Conservation (phyloP, 2,113 vertebrate genomes). For the Melanerpes formicivorus region DNA sequence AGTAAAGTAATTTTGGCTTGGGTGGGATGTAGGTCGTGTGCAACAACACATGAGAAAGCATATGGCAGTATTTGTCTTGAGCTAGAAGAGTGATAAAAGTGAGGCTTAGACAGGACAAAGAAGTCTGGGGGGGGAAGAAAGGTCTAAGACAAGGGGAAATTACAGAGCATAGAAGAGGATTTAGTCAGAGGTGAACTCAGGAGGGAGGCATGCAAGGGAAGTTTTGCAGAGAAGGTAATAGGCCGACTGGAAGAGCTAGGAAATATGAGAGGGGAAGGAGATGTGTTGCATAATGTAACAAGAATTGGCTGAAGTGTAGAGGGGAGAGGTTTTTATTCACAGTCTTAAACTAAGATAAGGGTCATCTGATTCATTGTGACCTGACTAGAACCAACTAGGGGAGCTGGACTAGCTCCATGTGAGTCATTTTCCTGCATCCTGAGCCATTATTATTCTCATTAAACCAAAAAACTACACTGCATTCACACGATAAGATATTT, state of each 20-base stretch:
- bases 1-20: constrained; percentile 29
- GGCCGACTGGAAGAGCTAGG: constrained; percentile 7
- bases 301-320: neutral
- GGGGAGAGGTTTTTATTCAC: constrained; percentile 53
- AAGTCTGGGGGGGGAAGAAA: neutral
- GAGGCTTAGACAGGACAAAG: neutral
- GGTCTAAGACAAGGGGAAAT: neutral
- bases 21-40: constrained; percentile 27
- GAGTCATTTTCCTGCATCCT: constrained; percentile 70
- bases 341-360: constrained; percentile 55
- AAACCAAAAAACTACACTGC: constrained; percentile 47
- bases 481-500: constrained; percentile 34
- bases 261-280: constrained; percentile 41
- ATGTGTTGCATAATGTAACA: neutral
- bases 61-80: neutral
- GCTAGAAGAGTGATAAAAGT: neutral
- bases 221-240: neutral
- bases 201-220: neutral
- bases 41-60: neutral
- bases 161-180: neutral
- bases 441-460: constrained; percentile 69
- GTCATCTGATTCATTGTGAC: constrained; percentile 69
- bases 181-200: neutral
- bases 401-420: constrained; percentile 64
- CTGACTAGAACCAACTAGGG: constrained; percentile 61